A percentile compares a stretch with the other conserved stretches of the same genome.
Evolutionary conservation across 2,888 invertebrate genomes (phyloP).

Genomic region (Aphodius sticticus): DNA sequence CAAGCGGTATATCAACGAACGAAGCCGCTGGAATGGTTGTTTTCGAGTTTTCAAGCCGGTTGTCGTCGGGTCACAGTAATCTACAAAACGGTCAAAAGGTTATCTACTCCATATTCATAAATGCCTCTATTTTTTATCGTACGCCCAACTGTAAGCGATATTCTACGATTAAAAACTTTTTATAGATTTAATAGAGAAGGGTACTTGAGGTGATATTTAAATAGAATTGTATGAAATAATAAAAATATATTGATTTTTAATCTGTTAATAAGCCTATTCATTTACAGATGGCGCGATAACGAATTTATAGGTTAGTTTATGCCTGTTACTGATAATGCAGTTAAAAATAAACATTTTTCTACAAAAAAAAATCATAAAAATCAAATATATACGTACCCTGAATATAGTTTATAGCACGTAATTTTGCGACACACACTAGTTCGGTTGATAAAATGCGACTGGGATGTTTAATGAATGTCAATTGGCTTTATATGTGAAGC

Average conservation of each 20-base stretch:
- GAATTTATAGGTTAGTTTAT: background rate
- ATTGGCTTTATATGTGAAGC: conserved; percentile 61
- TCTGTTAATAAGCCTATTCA: background rate
- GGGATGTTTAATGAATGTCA: conserved; percentile 56
- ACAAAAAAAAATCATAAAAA: background rate
- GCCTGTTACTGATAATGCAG: too few species aligned
- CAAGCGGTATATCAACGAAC: conserved; percentile 7
- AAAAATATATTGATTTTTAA: background rate
- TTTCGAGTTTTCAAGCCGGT: conserved; percentile 15
- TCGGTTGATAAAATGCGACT: conserved; percentile 49
- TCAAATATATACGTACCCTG: background rate
- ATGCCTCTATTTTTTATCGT: conserved; percentile 6
- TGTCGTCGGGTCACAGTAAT: conserved; percentile 20
- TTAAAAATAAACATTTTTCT: background rate
- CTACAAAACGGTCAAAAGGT: conserved; percentile 17
- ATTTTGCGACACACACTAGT: conserved; percentile 42
- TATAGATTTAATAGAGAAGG: background rate
- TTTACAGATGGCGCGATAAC: background rate
- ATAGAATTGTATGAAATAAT: background rate
- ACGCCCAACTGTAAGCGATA: background rate
- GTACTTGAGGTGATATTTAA: background rate
- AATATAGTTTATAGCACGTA: background rate
- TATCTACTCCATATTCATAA: conserved; percentile 24
- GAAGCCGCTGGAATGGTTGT: conserved; percentile 9
- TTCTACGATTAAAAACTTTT: background rate